A percentile compares a stretch with the other conserved stretches of the same genome.
phyloP scores from a whole-genome alignment of 2,113 vertebrate species.

The Hemicordylus capensis region DNA sequence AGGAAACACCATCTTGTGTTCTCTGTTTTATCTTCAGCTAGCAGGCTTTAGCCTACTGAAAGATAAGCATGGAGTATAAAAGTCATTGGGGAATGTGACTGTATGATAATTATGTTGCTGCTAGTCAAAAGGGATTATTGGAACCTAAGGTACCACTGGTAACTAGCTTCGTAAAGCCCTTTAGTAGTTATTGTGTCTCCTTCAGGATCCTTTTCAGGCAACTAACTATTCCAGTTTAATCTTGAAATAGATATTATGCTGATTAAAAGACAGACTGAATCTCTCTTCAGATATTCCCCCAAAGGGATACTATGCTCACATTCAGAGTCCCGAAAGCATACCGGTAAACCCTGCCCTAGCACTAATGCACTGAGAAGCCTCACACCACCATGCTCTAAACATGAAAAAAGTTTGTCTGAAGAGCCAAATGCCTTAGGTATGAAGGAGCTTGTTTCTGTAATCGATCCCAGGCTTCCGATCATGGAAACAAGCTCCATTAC shows the following conservation, averaged over 20 bases:
- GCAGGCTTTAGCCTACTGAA: neutral
- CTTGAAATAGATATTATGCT: neutral
- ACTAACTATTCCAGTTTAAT: neutral
- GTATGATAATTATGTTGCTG: neutral
- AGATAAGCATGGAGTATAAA: neutral
- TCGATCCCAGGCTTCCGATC: too few species aligned
- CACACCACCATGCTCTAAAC: too few species aligned
- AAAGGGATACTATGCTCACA: too few species aligned
- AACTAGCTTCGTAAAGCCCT: neutral
- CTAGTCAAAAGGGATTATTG: neutral
- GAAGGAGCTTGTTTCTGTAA: too few species aligned
- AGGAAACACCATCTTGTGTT: neutral
- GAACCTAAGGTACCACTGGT: neutral
- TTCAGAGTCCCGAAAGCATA: too few species aligned
- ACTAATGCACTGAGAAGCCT: too few species aligned
- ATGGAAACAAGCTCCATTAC: too few species aligned
- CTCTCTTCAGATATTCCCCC: too few species aligned
- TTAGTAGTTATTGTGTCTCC: neutral
- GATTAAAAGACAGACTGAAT: neutral
- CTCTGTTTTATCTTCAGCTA: neutral
- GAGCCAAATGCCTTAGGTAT: too few species aligned
- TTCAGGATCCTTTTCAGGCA: neutral
- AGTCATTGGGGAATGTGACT: neutral
- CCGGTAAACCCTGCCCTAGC: too few species aligned
- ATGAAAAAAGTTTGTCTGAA: too few species aligned